These are phyloP conservation scores for Chionoecetes opilio DNA, from an alignment of 1,140 invertebrate genomes.

Conservation along the genomic window DNA sequence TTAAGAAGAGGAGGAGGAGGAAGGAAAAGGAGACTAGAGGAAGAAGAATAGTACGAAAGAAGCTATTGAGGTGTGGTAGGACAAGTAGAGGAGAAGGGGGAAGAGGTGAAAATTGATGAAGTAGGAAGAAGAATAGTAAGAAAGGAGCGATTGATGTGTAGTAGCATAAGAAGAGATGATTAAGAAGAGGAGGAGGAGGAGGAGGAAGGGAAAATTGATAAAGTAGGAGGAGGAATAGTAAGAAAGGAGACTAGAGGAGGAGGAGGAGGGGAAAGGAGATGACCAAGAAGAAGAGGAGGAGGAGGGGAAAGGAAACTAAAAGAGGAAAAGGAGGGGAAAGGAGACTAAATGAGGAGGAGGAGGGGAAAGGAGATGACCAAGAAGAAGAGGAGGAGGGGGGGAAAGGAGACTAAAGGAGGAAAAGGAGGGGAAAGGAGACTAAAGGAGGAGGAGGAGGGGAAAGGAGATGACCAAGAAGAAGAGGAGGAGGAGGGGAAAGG, in stretches of 20 bases:
- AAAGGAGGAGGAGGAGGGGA: neutral
- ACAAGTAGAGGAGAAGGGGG: no score
- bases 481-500: neutral
- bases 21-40: neutral
- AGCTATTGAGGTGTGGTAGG: no score
- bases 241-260: neutral
- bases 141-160: neutral
- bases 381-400: neutral
- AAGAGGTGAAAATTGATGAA: neutral
- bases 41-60: no score
- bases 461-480: neutral
- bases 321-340: neutral
- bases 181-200: neutral
- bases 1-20: neutral
- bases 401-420: conserved; percentile 37
- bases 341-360: neutral
- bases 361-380: neutral
- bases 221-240: no score
- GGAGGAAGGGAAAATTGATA: neutral
- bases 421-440: neutral
- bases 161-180: neutral
- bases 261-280: neutral
- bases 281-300: neutral
- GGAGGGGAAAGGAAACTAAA: neutral
- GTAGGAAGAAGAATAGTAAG: neutral